Base-by-base conservation (phyloP, 2,113 vertebrate genomes). In the Ailurus styani region DNA sequence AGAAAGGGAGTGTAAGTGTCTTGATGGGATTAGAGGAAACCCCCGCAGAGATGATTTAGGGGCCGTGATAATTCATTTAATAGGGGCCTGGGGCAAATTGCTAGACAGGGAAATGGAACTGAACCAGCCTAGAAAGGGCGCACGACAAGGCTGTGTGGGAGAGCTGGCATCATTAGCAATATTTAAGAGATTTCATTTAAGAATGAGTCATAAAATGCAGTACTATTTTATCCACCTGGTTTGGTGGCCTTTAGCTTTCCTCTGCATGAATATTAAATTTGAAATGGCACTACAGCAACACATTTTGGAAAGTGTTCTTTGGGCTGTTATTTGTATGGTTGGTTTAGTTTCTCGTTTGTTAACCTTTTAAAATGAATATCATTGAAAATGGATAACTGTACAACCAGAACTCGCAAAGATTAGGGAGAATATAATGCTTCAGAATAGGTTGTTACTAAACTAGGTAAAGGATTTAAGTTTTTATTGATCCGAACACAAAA, bases 301-400 rank as follows among this genome's bases (percentile, higher is more conserved):
- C 98, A 98, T 98, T 98, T 98, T 98, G 98, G 98, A 99, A 99
- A 98, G 98, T 98, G 98, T 99, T 99, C 98, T 99, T 99, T 98
- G 98, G 98, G 98, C 99, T 99, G 99, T 99, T 99, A 99, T 99
- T 99, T 98, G 99, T 99, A 99, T 98, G 99, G 99, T 99, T 99
- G 99, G 98, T 99, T 99, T 99, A 99, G 99, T 97, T 99, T 98
- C 99, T 98, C 98, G 96, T 99, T 99, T 99, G 99, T 99, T 99
- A 99, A 99, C 99, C 99, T 99, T 99, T 99, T 98, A 97, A 99
- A 99, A 99, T 98, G 98, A 98, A 90, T 98, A 98, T 98, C 98
- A 98, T 97, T 54, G 96, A 98, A 93, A 99, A 98, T 60, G 60
- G 98, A 97, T 98, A 98, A 97, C 86, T 1, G 97, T 98, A 97